Evolutionary conservation across 2,797 vertebrate species (phyloP).

Genomic region (Thaleichthys pacificus): DNA sequence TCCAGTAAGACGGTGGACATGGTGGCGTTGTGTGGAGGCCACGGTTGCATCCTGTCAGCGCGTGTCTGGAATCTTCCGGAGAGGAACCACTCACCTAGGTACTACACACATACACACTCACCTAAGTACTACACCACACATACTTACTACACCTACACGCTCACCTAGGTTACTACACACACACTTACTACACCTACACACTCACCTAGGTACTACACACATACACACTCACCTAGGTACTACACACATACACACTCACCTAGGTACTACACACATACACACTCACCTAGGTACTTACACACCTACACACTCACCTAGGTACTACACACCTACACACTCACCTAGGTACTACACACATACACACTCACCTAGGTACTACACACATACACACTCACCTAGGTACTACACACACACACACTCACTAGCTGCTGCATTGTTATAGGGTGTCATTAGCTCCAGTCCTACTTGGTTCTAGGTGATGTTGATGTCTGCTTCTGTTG

Average conservation of each 20-base stretch:
- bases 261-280: no score
- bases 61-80: slow-evolving; percentile 87
- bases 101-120: slow-evolving; percentile 15
- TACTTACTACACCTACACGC: no score
- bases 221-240: no score
- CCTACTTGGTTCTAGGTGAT: background rate
- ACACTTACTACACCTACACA: no score
- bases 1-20: slow-evolving; percentile 82
- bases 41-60: slow-evolving; percentile 84
- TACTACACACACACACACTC: slow-evolving; percentile 3
- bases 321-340: slow-evolving; percentile 78
- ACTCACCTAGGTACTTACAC: slow-evolving; percentile 80
- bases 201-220: no score
- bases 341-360: slow-evolving; percentile 66
- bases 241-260: slow-evolving; percentile 1
- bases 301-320: background rate
- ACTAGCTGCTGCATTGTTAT: no score
- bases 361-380: background rate
- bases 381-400: background rate
- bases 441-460: no score
- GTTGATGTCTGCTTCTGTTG: slow-evolving; percentile 32
- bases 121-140: background rate
- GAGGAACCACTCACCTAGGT: slow-evolving; percentile 86
- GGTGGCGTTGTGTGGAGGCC: slow-evolving; percentile 86
- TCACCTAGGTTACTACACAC: no score